Base-by-base conservation (phyloP, 2,888 invertebrate genomes). In the Caenorhabditis auriculariae region DNA sequence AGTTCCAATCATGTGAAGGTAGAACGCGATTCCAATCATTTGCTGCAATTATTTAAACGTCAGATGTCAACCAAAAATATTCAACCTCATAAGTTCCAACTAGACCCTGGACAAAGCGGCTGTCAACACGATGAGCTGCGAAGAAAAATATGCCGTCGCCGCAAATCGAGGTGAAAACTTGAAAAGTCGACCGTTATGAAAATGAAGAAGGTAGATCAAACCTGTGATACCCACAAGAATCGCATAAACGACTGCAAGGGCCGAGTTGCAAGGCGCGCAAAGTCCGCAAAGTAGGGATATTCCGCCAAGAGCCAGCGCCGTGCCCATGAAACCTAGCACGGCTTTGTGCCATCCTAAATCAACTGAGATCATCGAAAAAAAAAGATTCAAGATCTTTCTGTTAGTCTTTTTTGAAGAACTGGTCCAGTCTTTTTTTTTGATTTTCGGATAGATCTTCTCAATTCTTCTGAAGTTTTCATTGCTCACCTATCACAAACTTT, bases 51-150 rank as follows among this genome's bases (percentile, higher is more conserved):
- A 6, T 49, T 21, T n/a, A 19, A 38, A 26, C 5, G 27, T 46
- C 28, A 9, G 26, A 46, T 5, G 4, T 37, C 15, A 5, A 46
- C 5, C 9, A 35, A 47, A n/a, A 17, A 9, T 35, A 23, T 21
- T 12, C 9, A 12, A 71, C 73, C 69, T 79, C 79, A 62, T 79
- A 79, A 2, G 79, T 80, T 50, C 75, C 79, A 23, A 79, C 78
- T 12, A 79, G 69, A 41, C 79, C 79, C 50, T 74, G 72, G 28
- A 79, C 79, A 55, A 79, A 79, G 26, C 79, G 69, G 38, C 71
- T 72, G 55, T 79, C 79, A 24, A 79, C 79, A 42, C 79, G 70
- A 61, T 79, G 79, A 19, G 79, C 80, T 27, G 79, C 79, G 42
- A 79, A 79, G 65, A 79, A 79, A 66, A 79, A 78, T 32, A 77